Conservation (phyloP, 2,797 vertebrate genomes). For the Falco novaeseelandiae region DNA sequence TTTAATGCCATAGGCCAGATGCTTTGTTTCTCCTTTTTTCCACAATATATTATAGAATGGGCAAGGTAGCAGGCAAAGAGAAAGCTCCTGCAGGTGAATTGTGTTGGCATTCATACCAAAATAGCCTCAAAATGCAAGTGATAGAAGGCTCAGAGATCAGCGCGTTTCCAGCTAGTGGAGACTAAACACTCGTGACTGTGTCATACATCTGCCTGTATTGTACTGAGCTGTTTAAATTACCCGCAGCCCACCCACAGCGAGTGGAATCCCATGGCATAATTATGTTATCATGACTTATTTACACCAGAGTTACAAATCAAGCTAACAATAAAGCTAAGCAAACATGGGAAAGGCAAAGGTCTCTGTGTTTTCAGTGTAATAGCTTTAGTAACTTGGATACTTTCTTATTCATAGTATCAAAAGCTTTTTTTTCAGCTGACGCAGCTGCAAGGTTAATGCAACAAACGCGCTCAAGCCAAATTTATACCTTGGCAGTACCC, state of each 20-base stretch:
- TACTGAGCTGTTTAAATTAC: not conserved
- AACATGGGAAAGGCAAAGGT: not conserved
- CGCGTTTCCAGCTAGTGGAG: not conserved
- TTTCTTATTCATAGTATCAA: not conserved
- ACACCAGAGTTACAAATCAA: not conserved
- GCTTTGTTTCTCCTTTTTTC: not conserved
- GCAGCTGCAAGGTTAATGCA: not conserved
- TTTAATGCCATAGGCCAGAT: not conserved
- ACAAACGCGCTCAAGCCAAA: not conserved
- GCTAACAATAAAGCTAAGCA: not conserved
- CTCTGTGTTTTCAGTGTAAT: rapidly evolving
- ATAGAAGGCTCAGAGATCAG: not conserved
- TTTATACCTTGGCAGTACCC: not conserved
- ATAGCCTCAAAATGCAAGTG: not conserved
- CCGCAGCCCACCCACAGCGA: not conserved
- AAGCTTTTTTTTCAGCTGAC: not conserved
- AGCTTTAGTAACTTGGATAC: not conserved
- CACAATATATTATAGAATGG: not conserved
- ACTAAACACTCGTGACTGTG: rapidly evolving
- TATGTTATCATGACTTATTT: not conserved
- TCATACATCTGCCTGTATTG: not conserved
- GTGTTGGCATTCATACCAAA: not conserved
- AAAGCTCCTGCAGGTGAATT: not conserved
- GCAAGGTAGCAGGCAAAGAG: not conserved
- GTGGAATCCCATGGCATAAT: not conserved